Evolutionary conservation across 92 coral and sea anemone genomes (phyloP).

Genomic region (Epizoanthus rinbou): DNA sequence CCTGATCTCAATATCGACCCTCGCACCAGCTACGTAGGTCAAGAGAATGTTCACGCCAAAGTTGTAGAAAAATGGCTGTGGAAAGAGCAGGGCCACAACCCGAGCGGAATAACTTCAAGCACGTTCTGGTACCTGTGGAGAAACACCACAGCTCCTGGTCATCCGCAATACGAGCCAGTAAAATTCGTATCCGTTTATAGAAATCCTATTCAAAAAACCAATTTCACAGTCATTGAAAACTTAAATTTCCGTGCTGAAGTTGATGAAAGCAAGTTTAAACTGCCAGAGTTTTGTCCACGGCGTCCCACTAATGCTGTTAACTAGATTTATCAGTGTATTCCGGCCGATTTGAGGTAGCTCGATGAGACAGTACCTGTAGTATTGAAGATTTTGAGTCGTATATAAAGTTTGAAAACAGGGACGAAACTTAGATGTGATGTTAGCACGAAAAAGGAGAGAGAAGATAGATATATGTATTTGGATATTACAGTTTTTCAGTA

Average conservation of each 20-base stretch:
- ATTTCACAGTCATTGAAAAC: too few species aligned
- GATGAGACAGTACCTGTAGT: too few species aligned
- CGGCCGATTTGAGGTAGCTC: too few species aligned
- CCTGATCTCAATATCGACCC: background rate
- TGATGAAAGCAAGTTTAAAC: background rate
- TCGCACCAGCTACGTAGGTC: conserved; percentile 5
- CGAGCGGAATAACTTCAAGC: too few species aligned
- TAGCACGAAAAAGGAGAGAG: too few species aligned
- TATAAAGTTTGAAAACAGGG: too few species aligned
- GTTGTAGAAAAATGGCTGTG: background rate
- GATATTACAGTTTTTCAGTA: too few species aligned
- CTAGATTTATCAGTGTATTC: too few species aligned
- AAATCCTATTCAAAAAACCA: background rate
- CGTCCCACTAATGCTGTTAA: too few species aligned
- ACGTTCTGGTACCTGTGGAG: background rate
- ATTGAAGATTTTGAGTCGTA: too few species aligned
- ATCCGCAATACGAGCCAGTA: background rate
- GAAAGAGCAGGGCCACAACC: background rate
- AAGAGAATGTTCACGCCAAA: background rate
- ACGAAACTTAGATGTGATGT: too few species aligned
- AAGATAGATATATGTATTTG: too few species aligned
- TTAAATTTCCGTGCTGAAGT: background rate
- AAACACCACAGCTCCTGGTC: background rate
- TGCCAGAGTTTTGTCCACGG: background rate
- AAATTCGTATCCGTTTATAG: background rate